Evolutionary conservation across 2,113 vertebrate species (phyloP).

Genomic region (Myotis yumanensis): DNA sequence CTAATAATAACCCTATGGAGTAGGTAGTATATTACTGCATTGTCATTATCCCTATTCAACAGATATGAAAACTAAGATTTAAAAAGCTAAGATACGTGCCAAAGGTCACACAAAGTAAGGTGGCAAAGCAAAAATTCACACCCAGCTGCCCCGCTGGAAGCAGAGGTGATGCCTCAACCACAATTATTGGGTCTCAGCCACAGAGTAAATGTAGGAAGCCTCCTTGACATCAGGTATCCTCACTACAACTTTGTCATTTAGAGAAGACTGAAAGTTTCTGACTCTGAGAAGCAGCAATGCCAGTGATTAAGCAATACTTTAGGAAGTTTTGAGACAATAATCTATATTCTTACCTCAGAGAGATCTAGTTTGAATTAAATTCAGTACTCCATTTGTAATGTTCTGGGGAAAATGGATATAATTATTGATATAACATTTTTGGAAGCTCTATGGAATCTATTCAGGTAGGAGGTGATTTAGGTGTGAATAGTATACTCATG

Average conservation of each 20-base stretch:
- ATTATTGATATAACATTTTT: not conserved
- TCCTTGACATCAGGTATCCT: not conserved
- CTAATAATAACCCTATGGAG: not conserved
- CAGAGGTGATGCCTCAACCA: not conserved
- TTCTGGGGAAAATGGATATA: not conserved
- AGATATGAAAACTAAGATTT: not conserved
- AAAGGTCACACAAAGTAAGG: not conserved
- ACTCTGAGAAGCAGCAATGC: not conserved
- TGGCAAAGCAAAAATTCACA: not conserved
- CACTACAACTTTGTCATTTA: not conserved
- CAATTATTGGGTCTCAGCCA: not conserved
- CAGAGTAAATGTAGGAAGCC: not conserved
- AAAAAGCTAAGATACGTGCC: not conserved
- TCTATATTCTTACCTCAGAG: not conserved
- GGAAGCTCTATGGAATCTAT: not conserved
- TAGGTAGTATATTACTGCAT: not conserved
- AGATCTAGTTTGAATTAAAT: constrained; percentile 33
- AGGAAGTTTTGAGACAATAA: not conserved
- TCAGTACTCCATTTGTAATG: not conserved
- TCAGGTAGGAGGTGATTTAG: not conserved
- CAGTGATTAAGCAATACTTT: not conserved
- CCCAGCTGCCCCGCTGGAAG: not conserved
- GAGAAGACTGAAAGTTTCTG: not conserved
- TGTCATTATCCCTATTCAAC: not conserved
- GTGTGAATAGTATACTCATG: not conserved